Evolutionary conservation across 2,888 invertebrate genomes (phyloP).

Genomic region (Hyles lineata): DNA sequence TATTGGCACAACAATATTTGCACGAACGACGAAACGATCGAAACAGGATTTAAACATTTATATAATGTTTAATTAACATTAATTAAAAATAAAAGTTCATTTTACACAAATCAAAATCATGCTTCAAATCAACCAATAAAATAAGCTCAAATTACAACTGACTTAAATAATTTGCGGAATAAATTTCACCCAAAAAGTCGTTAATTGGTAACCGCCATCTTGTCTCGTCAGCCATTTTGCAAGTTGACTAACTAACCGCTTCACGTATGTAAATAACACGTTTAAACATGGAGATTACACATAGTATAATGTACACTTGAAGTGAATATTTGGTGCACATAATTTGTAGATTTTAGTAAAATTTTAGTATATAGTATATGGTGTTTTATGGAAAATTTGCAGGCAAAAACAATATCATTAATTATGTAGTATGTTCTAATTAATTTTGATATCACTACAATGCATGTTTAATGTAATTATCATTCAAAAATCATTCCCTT

Average conservation of each 20-base stretch:
- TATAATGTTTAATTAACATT: not conserved
- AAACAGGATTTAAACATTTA: not conserved
- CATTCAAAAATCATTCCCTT: not conserved
- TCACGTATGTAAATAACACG: constrained; percentile 65
- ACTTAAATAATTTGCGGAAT: not conserved
- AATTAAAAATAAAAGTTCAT: not conserved
- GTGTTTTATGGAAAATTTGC: not conserved
- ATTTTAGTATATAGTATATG: constrained; percentile 32
- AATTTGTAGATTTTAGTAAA: constrained; percentile 42
- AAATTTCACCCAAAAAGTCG: constrained; percentile 36
- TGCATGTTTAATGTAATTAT: not conserved
- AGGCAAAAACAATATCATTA: not conserved
- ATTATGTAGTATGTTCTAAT: not conserved
- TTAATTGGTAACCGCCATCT: constrained; percentile 39
- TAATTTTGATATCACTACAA: not conserved
- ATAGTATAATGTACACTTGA: constrained; percentile 49
- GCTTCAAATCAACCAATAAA: not conserved
- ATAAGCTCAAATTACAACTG: not conserved
- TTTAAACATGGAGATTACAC: constrained; percentile 43
- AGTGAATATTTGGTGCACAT: constrained; percentile 61
- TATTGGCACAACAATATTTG: constrained; percentile 63
- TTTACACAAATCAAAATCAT: not conserved
- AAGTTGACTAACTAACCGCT: constrained; percentile 53
- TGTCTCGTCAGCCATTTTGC: constrained; percentile 52
- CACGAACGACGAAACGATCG: constrained; percentile 25